Percentiles rank a stretch among this genome's conserved stretches.
Conservation (phyloP, 2,888 invertebrate species). For the Drosophila borborema region DNA sequence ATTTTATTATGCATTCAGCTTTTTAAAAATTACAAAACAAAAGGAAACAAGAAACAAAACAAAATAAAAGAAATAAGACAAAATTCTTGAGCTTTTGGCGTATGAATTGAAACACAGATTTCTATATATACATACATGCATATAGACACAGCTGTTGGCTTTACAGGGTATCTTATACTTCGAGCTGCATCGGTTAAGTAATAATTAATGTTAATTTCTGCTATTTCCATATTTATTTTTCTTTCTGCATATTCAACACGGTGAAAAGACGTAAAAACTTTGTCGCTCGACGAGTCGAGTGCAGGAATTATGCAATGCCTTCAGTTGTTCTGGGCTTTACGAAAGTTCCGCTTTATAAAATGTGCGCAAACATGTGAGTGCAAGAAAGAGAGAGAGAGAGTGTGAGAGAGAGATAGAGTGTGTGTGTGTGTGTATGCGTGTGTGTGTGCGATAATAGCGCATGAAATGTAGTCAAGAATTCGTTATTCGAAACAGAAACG, state of each 20-base stretch:
- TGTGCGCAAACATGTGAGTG: constrained; percentile 10
- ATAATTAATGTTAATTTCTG: constrained; percentile 9
- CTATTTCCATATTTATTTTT: constrained; percentile 4
- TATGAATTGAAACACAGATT: background rate
- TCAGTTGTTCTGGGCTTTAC: constrained; percentile 2
- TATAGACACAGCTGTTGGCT: background rate
- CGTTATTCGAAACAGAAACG: constrained; percentile 5
- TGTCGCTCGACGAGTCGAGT: constrained; percentile 7
- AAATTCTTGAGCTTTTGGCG: background rate
- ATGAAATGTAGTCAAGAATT: constrained; percentile 9
- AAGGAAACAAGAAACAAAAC: background rate
- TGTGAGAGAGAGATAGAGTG: background rate
- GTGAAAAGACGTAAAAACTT: constrained; percentile 3
- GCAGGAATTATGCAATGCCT: constrained; percentile 8
- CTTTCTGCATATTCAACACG: constrained; percentile 1
- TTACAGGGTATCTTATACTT: background rate
- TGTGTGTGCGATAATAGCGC: constrained; percentile 3
- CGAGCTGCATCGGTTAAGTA: too few species aligned
- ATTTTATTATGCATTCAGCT: constrained; percentile 13
- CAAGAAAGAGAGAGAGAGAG: background rate
- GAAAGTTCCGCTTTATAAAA: constrained; percentile 8
- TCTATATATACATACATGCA: too few species aligned
- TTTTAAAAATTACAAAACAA: constrained; percentile 6
- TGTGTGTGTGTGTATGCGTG: too few species aligned
- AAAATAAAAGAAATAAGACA: background rate